Evolutionary conservation across 2,797 vertebrate genomes (phyloP).

Genomic region (Dendrocincla tyrannina): DNA sequence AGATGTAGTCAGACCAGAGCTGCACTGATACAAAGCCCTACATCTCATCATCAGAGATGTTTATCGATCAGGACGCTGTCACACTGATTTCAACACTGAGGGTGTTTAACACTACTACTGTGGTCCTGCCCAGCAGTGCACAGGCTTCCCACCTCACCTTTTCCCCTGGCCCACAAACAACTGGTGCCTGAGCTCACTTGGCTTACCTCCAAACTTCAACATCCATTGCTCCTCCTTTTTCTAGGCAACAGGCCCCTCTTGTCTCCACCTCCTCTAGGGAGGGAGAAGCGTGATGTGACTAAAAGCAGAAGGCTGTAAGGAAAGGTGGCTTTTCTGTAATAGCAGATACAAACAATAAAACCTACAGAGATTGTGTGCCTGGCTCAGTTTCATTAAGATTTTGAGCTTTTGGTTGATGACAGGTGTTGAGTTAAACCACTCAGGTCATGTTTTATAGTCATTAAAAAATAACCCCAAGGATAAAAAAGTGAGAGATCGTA

Average conservation of each 20-base stretch:
- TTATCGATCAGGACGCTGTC: background rate
- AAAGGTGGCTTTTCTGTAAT: background rate
- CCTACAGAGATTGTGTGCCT: background rate
- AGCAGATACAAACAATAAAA: background rate
- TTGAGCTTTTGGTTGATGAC: background rate
- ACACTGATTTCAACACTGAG: background rate
- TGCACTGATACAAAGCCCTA: background rate
- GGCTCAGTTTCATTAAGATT: background rate
- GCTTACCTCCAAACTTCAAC: background rate
- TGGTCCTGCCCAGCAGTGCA: background rate
- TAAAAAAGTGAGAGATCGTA: background rate
- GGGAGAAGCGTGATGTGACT: background rate
- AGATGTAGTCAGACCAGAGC: background rate
- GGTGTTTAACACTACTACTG: background rate
- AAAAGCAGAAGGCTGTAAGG: background rate
- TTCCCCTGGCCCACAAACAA: background rate
- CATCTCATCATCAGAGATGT: rapidly evolving
- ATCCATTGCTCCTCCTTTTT: background rate
- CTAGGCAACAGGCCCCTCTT: background rate
- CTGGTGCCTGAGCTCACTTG: background rate
- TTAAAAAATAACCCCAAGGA: background rate
- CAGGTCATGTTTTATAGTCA: background rate
- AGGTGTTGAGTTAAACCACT: background rate
- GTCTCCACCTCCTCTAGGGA: background rate
- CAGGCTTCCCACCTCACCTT: background rate